These are phyloP conservation scores for Dicerorhinus sumatrensis DNA, from an alignment of 2,113 vertebrate species.

Conservation along the genomic window DNA sequence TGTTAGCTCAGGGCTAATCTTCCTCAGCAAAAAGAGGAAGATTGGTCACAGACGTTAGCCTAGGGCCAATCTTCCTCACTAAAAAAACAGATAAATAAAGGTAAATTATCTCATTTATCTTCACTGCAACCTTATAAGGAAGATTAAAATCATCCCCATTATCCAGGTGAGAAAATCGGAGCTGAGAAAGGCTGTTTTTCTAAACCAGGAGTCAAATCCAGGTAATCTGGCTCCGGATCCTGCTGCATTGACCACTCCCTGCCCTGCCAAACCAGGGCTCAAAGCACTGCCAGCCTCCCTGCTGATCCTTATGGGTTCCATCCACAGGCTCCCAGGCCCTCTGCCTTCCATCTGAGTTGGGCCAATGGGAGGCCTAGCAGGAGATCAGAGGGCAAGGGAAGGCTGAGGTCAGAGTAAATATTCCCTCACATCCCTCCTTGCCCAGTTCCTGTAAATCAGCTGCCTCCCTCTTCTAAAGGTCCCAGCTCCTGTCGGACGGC, in stretches of 20 bases:
- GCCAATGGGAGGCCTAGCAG: background rate
- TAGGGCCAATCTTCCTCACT: too few species aligned
- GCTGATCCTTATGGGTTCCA: background rate
- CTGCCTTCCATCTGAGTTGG: background rate
- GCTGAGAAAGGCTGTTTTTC: background rate
- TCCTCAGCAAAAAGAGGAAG: too few species aligned
- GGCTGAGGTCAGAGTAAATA: background rate
- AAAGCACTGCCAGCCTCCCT: background rate
- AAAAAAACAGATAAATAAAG: background rate
- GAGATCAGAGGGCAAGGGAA: background rate
- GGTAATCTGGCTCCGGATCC: background rate
- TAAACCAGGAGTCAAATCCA: background rate
- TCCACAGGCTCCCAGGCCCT: background rate
- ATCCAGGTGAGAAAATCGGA: background rate
- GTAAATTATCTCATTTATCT: background rate
- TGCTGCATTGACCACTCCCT: background rate
- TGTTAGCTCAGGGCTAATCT: too few species aligned
- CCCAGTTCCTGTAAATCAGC: background rate
- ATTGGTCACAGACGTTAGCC: too few species aligned
- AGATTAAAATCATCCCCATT: background rate
- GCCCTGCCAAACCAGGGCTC: background rate
- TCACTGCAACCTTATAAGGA: background rate
- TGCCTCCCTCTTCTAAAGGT: background rate
- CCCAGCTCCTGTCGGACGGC: background rate
- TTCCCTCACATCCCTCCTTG: background rate